These are phyloP conservation scores for Aspidiotus rigidus DNA, from an alignment of 2,888 invertebrate species.

Conservation along the genomic window DNA sequence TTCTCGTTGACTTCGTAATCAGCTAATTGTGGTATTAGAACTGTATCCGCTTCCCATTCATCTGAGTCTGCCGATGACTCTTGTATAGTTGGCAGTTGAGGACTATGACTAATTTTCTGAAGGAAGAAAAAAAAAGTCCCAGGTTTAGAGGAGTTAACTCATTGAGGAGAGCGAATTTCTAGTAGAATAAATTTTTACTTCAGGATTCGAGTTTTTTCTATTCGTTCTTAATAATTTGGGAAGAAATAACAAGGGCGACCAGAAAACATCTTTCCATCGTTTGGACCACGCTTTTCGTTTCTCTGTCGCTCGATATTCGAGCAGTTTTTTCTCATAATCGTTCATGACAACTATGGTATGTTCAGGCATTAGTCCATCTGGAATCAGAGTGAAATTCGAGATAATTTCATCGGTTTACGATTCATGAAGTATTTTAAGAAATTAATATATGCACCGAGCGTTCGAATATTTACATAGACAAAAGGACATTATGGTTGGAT, in stretches of 20 bases:
- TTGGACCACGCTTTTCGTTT: not conserved
- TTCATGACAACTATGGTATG: conserved; percentile 3
- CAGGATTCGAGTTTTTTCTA: not conserved
- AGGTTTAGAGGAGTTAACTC: not conserved
- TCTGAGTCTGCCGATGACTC: not conserved
- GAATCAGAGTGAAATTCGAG: too few relatives aligned
- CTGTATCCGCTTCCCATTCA: not conserved
- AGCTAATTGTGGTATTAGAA: not conserved
- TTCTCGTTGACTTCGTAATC: not conserved
- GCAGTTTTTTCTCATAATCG: conserved; percentile 22
- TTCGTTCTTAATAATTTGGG: not conserved
- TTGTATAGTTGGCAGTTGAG: not conserved
- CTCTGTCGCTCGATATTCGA: conserved; percentile 4
- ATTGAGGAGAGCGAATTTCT: not conserved
- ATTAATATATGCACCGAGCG: too few relatives aligned
- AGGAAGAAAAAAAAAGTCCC: not conserved
- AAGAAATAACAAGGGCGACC: not conserved
- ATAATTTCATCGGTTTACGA: too few relatives aligned
- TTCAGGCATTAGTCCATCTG: not conserved
- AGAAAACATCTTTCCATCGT: conserved; percentile 6
- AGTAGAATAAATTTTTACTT: not conserved
- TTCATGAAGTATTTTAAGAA: too few relatives aligned
- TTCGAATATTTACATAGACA: too few relatives aligned
- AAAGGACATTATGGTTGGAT: too few relatives aligned
- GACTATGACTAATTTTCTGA: not conserved